Base-by-base conservation (phyloP, 2,797 vertebrate species). In the Hybognathus amarus region DNA sequence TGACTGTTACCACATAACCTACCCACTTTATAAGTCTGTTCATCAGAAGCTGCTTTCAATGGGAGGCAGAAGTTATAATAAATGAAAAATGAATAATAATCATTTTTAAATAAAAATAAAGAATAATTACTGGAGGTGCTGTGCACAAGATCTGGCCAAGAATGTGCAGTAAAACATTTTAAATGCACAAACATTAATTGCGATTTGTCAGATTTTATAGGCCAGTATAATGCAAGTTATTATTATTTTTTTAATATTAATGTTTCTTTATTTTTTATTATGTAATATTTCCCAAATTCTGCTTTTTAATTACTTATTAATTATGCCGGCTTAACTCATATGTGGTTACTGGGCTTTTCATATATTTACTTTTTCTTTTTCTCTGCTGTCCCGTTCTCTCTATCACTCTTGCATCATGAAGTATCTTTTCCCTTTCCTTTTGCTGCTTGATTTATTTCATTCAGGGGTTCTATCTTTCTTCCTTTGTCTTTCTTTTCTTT, bases 381-480 rank as follows among this genome's bases (percentile, higher is more conserved):
- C n/a, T n/a, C n/a, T 54, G 30, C 36, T 27, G 3, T 52, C 11
- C 2, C 3, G 59, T 36, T 24, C 18, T 45, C 27, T 10, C 3
- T 47, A 11, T 93, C 86, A 89, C 87, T 90, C 83, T 86, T 71
- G 90, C 47, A 90, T 90, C 89, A 90, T 63, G 90, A 81, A 88
- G 15, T 63, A 2, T 50, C 13, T 59, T 15, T 84, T 30, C 64
- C 40, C 40, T 64, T 56, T 86, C 50, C 83, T 22, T 61, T 71
- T 68, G 10, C 82, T 20, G 30, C 63, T 47, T 79, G 50, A 17
- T 73, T 42, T 77, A 15, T 77, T 27, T 87, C 6, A 56, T 56
- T 83, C 87, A 83, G 75, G 45, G 82, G 88, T 90, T 83, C 86
- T 77, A 83, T 17, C 68, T 42, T 63, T 77, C 85, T 42, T 84